Conservation (phyloP, 2,797 vertebrate species). For the Discoglossus pictus region DNA sequence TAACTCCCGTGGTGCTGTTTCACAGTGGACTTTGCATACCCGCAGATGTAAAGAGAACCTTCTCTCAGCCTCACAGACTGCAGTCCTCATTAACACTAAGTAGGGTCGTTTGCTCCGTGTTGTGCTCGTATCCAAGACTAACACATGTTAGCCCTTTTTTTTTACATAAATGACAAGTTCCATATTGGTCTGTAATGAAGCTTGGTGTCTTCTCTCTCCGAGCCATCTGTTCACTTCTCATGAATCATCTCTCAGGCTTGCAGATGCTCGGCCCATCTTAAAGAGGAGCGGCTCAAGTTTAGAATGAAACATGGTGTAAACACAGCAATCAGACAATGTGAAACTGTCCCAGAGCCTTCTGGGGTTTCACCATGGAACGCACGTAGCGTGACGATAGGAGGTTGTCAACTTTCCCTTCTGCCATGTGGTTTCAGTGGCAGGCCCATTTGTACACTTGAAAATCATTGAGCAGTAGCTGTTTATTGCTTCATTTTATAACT, state of each 20-base stretch:
- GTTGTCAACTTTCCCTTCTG: slow-evolving; percentile 21
- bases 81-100: slow-evolving; percentile 46
- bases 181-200: slow-evolving; percentile 28
- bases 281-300: slow-evolving; percentile 38
- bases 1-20: slow-evolving; percentile 8
- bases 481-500: slow-evolving; percentile 6
- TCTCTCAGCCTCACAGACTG: slow-evolving; percentile 24
- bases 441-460: slow-evolving; percentile 35
- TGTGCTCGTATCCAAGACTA: slow-evolving; percentile 25
- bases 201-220: slow-evolving; percentile 17
- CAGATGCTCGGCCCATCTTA: slow-evolving; percentile 47
- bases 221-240: slow-evolving; percentile 35
- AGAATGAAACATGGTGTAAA: slow-evolving; percentile 50
- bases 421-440: slow-evolving; percentile 23
- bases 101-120: slow-evolving; percentile 42
- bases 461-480: slow-evolving; percentile 2
- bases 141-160: slow-evolving; percentile 39
- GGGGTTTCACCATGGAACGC: slow-evolving; percentile 11
- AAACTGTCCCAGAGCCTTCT: slow-evolving; percentile 44
- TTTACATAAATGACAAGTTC: slow-evolving; percentile 43
- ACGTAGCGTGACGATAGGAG: slow-evolving; percentile 11
- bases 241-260: slow-evolving; percentile 29
- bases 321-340: slow-evolving; percentile 42
- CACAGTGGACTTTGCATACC: slow-evolving; percentile 18
- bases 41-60: slow-evolving; percentile 33